Evolutionary conservation across 2,888 invertebrate species (phyloP).

Genomic region (Drosophila ezoana): DNA sequence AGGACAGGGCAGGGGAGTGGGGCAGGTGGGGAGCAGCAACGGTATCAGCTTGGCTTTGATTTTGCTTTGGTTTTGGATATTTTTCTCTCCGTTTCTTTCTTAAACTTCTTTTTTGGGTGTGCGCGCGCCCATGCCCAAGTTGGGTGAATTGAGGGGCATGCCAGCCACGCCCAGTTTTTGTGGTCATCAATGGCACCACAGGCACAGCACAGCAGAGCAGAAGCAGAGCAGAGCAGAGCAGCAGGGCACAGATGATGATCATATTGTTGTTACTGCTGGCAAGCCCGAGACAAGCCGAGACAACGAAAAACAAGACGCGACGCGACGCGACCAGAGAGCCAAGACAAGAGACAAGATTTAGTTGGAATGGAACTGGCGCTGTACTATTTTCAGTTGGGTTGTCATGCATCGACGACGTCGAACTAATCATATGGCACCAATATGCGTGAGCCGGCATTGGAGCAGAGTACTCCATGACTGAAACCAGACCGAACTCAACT

Average conservation of each 20-base stretch:
- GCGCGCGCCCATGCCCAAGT: slow-evolving; percentile 74
- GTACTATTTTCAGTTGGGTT: slow-evolving; percentile 58
- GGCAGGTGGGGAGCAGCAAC: slow-evolving; percentile 1
- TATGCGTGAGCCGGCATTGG: slow-evolving; percentile 63
- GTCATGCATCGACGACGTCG: slow-evolving; percentile 71
- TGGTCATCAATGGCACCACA: slow-evolving; percentile 76
- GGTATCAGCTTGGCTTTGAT: slow-evolving; percentile 40
- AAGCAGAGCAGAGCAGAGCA: slow-evolving; percentile 21
- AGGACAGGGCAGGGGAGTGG: neutral
- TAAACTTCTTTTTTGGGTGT: slow-evolving; percentile 58
- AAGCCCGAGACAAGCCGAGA: slow-evolving; percentile 44
- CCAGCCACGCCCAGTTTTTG: slow-evolving; percentile 77
- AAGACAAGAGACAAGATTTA: slow-evolving; percentile 46
- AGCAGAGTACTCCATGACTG: slow-evolving; percentile 16
- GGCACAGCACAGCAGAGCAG: slow-evolving; percentile 15
- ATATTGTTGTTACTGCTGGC: slow-evolving; percentile 55
- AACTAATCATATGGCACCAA: slow-evolving; percentile 80
- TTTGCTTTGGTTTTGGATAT: slow-evolving; percentile 32
- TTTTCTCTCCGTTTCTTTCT: slow-evolving; percentile 9
- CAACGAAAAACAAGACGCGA: slow-evolving; percentile 2
- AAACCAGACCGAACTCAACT: slow-evolving; percentile 10
- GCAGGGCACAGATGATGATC: slow-evolving; percentile 54
- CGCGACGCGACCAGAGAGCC: slow-evolving; percentile 7
- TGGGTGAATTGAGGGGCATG: slow-evolving; percentile 76
- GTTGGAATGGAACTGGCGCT: slow-evolving; percentile 51